These are phyloP conservation scores for Xenopus petersii DNA, from an alignment of 2,797 vertebrate genomes.

Conservation along the genomic window DNA sequence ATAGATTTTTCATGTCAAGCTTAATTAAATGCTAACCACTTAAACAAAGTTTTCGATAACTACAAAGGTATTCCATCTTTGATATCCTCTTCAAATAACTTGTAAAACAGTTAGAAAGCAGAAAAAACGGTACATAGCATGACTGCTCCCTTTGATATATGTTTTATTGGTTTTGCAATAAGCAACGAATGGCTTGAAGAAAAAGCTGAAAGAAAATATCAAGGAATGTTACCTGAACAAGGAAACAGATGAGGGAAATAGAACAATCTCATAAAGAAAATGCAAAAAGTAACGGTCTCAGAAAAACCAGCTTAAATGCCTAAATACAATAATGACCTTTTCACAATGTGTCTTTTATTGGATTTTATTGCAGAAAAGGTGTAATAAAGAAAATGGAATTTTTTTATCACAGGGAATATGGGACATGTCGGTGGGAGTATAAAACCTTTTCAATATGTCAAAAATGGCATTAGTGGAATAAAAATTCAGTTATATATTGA, in stretches of 20 bases:
- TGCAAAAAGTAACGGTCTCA: conserved; percentile 21
- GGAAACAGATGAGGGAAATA: background rate
- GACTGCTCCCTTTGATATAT: conserved; percentile 3
- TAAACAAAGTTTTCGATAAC: conserved; percentile 4
- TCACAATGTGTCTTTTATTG: conserved; percentile 27
- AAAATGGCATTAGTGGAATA: too few relatives aligned
- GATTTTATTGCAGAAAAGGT: conserved; percentile 41
- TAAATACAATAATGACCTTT: conserved; percentile 27
- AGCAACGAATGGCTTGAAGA: background rate
- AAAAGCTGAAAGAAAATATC: conserved; percentile 19
- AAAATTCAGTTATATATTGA: too few relatives aligned
- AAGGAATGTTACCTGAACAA: conserved; percentile 13
- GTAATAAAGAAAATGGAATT: too few relatives aligned
- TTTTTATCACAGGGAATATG: too few relatives aligned
- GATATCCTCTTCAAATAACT: conserved; percentile 2
- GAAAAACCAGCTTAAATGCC: conserved; percentile 13
- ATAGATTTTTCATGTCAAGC: conserved; percentile 1
- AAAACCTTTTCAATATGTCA: too few relatives aligned
- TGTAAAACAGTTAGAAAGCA: conserved; percentile 1
- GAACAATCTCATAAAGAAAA: conserved; percentile 29
- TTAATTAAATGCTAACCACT: conserved; percentile 3
- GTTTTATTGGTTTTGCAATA: conserved; percentile 22
- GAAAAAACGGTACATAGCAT: background rate
- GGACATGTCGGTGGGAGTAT: too few relatives aligned
- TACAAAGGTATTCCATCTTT: background rate